Conservation (phyloP, 2,888 invertebrate genomes). For the Sisyra terminalis region DNA sequence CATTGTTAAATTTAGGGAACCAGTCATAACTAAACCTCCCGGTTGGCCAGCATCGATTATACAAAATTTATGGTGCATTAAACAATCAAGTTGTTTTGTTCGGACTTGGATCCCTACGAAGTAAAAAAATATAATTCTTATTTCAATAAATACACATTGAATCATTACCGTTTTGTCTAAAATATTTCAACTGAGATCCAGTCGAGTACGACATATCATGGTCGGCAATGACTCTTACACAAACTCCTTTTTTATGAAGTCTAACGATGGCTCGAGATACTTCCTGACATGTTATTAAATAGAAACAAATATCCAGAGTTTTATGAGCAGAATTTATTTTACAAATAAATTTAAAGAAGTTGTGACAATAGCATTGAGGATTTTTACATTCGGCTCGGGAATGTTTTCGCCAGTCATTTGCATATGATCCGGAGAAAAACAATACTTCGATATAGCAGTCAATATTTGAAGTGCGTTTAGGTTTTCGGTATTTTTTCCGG, state of each 20-base stretch:
- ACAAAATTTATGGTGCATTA: slow-evolving; percentile 9
- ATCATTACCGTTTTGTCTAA: too few species aligned
- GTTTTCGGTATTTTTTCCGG: too few species aligned
- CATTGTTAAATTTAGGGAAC: slow-evolving; percentile 60
- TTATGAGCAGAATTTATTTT: slow-evolving; percentile 22
- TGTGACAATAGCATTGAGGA: slow-evolving; percentile 1
- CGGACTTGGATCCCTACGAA: slow-evolving; percentile 6
- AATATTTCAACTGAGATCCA: slow-evolving; percentile 20
- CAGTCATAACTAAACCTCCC: slow-evolving; percentile 31
- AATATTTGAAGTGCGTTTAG: background rate
- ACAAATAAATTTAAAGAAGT: background rate
- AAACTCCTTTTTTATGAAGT: slow-evolving; percentile 34
- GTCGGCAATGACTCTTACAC: slow-evolving; percentile 50
- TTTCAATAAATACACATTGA: too few species aligned
- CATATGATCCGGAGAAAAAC: slow-evolving; percentile 1
- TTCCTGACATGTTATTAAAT: slow-evolving; percentile 42
- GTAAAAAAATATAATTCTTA: too few species aligned
- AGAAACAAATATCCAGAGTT: slow-evolving; percentile 52
- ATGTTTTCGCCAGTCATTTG: slow-evolving; percentile 3
- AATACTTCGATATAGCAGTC: background rate
- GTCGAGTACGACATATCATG: slow-evolving; percentile 34
- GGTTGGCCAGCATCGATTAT: background rate
- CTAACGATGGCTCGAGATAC: slow-evolving; percentile 37
- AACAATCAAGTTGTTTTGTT: background rate
- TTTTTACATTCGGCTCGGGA: background rate